These are phyloP conservation scores for Mus spretus DNA, from an alignment of 2,797 vertebrate genomes.

Conservation along the genomic window DNA sequence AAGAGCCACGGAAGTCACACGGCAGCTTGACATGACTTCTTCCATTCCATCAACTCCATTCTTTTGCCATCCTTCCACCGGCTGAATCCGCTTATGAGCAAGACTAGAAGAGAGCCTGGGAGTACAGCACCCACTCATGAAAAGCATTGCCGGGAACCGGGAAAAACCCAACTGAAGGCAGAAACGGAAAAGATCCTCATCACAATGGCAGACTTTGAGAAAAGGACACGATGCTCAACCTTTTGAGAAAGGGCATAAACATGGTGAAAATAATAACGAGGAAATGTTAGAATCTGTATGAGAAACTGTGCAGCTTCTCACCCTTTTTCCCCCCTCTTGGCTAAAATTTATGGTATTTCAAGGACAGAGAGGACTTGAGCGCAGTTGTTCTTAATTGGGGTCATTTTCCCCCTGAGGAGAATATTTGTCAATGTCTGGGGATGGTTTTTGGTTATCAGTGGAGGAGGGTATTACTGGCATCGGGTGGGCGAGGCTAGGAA, in stretches of 20 bases:
- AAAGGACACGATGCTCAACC: background rate
- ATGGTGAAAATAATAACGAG: background rate
- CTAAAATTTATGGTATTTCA: background rate
- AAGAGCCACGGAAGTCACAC: background rate
- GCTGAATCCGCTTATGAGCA: background rate
- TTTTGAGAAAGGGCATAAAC: background rate
- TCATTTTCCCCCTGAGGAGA: background rate
- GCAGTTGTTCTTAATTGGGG: background rate
- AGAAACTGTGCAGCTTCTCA: background rate
- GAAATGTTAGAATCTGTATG: constrained; percentile 25
- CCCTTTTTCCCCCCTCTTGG: background rate
- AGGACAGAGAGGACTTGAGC: background rate
- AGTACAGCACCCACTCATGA: background rate
- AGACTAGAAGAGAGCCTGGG: background rate
- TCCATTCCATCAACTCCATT: background rate
- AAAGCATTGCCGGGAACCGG: background rate
- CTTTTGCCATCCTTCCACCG: background rate
- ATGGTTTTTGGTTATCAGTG: constrained; percentile 1
- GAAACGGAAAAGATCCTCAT: background rate
- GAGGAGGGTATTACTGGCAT: background rate
- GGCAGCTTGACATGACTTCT: background rate
- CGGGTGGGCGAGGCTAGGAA: background rate
- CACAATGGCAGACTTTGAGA: background rate
- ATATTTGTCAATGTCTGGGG: background rate
- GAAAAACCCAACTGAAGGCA: background rate